Conservation (phyloP, 2,797 vertebrate genomes). For the Sebastes vulpes region DNA sequence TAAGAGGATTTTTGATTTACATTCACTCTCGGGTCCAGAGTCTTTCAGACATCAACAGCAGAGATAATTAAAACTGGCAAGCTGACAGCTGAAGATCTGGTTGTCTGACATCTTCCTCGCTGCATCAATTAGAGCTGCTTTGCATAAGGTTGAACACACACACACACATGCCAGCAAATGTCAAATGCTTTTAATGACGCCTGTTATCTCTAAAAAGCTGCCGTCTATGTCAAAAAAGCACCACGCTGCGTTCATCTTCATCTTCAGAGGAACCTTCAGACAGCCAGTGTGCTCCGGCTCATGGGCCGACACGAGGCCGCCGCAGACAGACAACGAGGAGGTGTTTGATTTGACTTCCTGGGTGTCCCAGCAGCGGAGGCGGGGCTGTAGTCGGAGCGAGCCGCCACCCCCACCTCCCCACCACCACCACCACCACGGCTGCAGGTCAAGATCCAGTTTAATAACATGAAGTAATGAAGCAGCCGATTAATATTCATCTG, state of each 20-base stretch:
- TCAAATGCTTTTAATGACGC: conserved; percentile 13
- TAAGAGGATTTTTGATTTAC: background rate
- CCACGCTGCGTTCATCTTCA: background rate
- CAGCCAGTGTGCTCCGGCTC: background rate
- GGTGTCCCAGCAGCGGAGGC: background rate
- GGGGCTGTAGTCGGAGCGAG: too few species aligned
- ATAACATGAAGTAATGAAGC: conserved; percentile 10
- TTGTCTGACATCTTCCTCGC: background rate
- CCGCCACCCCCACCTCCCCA: background rate
- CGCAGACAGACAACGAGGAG: background rate
- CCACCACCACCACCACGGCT: background rate
- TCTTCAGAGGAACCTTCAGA: conserved; percentile 19
- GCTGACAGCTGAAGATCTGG: conserved; percentile 16
- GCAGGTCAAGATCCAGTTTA: conserved; percentile 3
- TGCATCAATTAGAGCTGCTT: conserved; percentile 24
- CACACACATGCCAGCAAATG: background rate
- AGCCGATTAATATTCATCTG: conserved; percentile 3
- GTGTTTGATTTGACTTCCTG: background rate
- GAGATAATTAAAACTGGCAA: conserved; percentile 15
- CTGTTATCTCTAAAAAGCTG: conserved; percentile 11
- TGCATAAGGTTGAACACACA: conserved; percentile 8
- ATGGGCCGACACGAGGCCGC: too few species aligned
- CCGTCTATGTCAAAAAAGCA: background rate
- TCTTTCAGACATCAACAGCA: background rate
- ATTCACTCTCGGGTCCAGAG: background rate